phyloP scores from a whole-genome alignment of 2,888 invertebrate species.

The Cyaniris semiargus region DNA sequence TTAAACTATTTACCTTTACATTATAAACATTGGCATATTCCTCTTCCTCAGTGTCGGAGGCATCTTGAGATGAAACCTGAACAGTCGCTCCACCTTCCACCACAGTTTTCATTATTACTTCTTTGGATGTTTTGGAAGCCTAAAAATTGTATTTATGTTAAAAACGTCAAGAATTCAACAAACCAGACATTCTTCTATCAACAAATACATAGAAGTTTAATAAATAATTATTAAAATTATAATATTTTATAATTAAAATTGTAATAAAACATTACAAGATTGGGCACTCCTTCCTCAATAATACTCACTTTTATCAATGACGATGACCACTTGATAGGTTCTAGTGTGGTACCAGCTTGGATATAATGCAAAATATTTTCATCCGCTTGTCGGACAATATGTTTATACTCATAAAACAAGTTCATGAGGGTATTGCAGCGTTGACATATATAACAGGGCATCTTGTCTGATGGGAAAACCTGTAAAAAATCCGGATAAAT shows the following conservation, averaged over 20 bases:
- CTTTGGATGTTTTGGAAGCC: conserved; percentile 45
- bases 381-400: conserved; percentile 87
- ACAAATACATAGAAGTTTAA: not conserved
- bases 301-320: conserved; percentile 64
- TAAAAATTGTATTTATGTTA: conserved; percentile 31
- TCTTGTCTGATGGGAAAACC: conserved; percentile 84
- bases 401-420: conserved; percentile 86
- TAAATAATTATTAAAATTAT: too few relatives aligned
- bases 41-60: conserved; percentile 61
- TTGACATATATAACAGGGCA: conserved; percentile 87
- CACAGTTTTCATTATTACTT: conserved; percentile 56
- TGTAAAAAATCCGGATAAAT: conserved; percentile 47
- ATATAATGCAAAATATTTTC: conserved; percentile 85
- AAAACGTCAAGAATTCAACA: not conserved
- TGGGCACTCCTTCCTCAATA: not conserved
- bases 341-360: conserved; percentile 81
- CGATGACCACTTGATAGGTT: conserved; percentile 72
- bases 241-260: not conserved
- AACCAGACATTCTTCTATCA: too few relatives aligned
- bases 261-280: not conserved
- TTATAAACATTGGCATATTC: conserved; percentile 66
- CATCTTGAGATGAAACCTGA: conserved; percentile 63
- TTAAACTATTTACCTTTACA: conserved; percentile 58
- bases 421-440: conserved; percentile 85
- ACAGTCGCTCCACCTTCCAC: conserved; percentile 66